A percentile compares a stretch with the other conserved stretches of the same genome.
Evolutionary conservation across 2,797 vertebrate genomes (phyloP).

Genomic region (Pangasius mekongensis): DNA sequence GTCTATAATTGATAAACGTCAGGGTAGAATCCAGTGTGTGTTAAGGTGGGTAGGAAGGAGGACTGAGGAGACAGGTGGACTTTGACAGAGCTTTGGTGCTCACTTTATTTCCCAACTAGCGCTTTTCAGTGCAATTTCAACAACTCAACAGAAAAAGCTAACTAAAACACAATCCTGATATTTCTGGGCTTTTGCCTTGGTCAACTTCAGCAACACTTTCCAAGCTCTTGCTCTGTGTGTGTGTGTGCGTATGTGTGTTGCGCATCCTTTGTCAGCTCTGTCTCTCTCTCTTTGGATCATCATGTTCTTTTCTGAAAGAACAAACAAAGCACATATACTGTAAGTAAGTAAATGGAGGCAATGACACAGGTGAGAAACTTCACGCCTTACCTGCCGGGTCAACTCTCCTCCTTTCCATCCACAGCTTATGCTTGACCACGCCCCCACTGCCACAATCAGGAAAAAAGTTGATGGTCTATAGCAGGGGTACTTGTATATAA

Average conservation of each 20-base stretch:
- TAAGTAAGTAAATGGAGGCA: background rate
- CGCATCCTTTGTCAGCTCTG: background rate
- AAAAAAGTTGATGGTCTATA: background rate
- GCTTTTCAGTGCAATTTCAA: background rate
- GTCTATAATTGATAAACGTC: background rate
- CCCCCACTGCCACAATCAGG: background rate
- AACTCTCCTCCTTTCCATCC: background rate
- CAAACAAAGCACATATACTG: background rate
- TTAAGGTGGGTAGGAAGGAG: background rate
- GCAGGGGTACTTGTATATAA: background rate
- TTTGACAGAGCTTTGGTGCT: background rate
- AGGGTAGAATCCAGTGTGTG: background rate
- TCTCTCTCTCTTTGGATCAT: background rate
- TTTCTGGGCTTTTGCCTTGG: background rate
- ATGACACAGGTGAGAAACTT: background rate
- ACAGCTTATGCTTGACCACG: no score
- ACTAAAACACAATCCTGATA: background rate
- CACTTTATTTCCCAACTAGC: background rate
- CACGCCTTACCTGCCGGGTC: background rate
- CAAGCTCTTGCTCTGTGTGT: background rate
- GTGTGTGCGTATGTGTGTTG: background rate
- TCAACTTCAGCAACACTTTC: background rate
- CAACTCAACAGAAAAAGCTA: background rate
- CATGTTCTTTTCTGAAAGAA: background rate
- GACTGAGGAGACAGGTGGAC: background rate